phyloP scores from a whole-genome alignment of 2,797 vertebrate genomes.

The Semaprochilodus insignis region DNA sequence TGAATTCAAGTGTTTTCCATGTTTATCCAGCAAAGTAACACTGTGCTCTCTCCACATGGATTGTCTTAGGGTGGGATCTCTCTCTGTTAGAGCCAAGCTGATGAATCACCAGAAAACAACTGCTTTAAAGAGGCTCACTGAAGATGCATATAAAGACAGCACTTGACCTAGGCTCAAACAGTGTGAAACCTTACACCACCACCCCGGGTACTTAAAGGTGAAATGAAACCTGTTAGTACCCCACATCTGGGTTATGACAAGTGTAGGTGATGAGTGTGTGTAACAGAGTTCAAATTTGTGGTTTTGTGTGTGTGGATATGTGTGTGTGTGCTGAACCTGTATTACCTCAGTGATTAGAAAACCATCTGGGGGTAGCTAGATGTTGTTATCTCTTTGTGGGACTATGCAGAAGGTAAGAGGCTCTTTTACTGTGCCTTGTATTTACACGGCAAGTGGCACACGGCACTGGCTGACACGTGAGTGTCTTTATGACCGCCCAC shows the following conservation, averaged over 20 bases:
- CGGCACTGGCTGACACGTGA: slow-evolving; percentile 57
- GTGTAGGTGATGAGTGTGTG: slow-evolving; percentile 43
- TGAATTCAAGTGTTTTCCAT: background rate
- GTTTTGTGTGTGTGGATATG: slow-evolving; percentile 51
- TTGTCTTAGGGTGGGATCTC: background rate
- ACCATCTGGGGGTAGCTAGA: slow-evolving; percentile 62
- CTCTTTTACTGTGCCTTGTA: slow-evolving; percentile 66
- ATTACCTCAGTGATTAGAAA: slow-evolving; percentile 61
- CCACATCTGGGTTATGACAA: slow-evolving; percentile 52
- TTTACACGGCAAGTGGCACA: slow-evolving; percentile 61
- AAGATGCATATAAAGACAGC: slow-evolving; percentile 54
- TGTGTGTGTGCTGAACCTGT: slow-evolving; percentile 55
- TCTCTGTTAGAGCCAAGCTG: slow-evolving; percentile 3
- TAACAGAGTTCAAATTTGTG: slow-evolving; percentile 21
- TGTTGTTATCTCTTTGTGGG: slow-evolving; percentile 47
- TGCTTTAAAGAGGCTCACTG: slow-evolving; percentile 31
- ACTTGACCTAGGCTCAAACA: slow-evolving; percentile 55
- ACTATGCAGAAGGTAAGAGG: slow-evolving; percentile 43
- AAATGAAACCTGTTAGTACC: slow-evolving; percentile 62
- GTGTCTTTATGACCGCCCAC: slow-evolving; percentile 70
- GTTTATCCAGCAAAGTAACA: background rate
- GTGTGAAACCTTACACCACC: slow-evolving; percentile 60
- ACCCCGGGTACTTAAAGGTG: slow-evolving; percentile 54
- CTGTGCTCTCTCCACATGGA: background rate
- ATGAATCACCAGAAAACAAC: slow-evolving; percentile 38